Base-by-base conservation (phyloP, 2,797 vertebrate genomes). In the Sternotherus odoratus region DNA sequence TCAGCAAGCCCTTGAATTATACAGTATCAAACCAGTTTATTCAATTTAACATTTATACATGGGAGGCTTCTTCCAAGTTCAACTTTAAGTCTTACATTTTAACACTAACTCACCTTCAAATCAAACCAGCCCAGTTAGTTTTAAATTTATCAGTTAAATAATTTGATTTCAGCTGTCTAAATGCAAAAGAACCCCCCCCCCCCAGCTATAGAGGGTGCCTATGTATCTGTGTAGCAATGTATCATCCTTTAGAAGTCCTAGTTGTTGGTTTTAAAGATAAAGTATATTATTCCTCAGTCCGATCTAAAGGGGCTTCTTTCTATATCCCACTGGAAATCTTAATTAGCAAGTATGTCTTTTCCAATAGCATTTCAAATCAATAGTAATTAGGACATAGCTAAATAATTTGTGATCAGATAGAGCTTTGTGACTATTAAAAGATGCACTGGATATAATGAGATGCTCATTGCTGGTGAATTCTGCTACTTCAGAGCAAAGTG, bases 351-450 rank as follows among this genome's bases (percentile, higher is more conserved):
- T 21, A 75, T 24, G 74, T 28, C 0, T 86, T 94, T 92, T 96
- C 94, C 77, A 89, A 86, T 80, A 91, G 84, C 56, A 66, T 80
- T 21, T 4, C 83, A 21, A 36, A 30, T 75, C 84, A 91, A 84
- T 93, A 80, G 80, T 85, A 28, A 81, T 86, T 88, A 81, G 91
- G 93, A 84, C 66, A 30, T 8, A 60, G 33, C 82, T 91, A 84
- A 95, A 93, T 90, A 92, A 86, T 93, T 93, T 88, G n/a, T 2
- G 15, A 89, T 95, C 94, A 46, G 77, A 72, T 87, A 49, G 4
- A 92, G 50, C 54, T 88, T 79, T 89, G 6, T 75, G 84, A 87
- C 72, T 93, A 26, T 48, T 57, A 83, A 50, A 82, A 63, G 80
- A 66, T 48, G 15, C 43, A 28, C 72, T 16, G 24, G 24, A 28